A percentile compares a stretch with the other conserved stretches of the same genome.
Conservation (phyloP, 2,888 invertebrate genomes). For the Gortyna flavago region DNA sequence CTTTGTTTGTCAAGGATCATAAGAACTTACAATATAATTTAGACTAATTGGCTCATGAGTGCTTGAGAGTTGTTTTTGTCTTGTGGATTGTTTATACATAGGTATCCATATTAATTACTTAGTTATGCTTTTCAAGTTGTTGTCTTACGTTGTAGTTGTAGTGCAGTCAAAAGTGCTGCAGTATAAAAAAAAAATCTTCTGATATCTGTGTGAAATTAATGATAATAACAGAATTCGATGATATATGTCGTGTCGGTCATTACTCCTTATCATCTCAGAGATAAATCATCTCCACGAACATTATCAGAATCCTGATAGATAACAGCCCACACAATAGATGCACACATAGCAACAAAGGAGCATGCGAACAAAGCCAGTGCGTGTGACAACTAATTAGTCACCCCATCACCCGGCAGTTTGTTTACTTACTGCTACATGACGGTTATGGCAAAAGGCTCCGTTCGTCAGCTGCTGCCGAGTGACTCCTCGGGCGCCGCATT, state of each 20-base stretch:
- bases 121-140: background rate
- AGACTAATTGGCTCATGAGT: constrained; percentile 50
- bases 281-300: constrained; percentile 66
- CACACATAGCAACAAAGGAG: constrained; percentile 81
- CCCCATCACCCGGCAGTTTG: constrained; percentile 81
- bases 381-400: constrained; percentile 85
- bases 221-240: constrained; percentile 29
- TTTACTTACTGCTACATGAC: constrained; percentile 77
- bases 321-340: constrained; percentile 65
- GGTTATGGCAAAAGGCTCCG: constrained; percentile 82
- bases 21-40: constrained; percentile 47
- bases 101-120: background rate
- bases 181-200: background rate
- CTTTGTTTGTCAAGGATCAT: constrained; percentile 54
- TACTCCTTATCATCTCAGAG: constrained; percentile 53
- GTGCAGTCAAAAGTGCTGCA: background rate
- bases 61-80: constrained; percentile 1
- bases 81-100: background rate
- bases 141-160: too few species aligned
- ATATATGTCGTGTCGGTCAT: constrained; percentile 47
- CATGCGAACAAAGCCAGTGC: constrained; percentile 80
- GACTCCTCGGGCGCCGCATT: constrained; percentile 74
- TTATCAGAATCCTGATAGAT: constrained; percentile 71
- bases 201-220: constrained; percentile 30
- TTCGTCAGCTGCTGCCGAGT: constrained; percentile 82